Evolutionary conservation across 2,888 invertebrate genomes (phyloP), one percentile per base, ranked within the genome.

Genomic region (Caenorhabditis panamensis): DNA sequence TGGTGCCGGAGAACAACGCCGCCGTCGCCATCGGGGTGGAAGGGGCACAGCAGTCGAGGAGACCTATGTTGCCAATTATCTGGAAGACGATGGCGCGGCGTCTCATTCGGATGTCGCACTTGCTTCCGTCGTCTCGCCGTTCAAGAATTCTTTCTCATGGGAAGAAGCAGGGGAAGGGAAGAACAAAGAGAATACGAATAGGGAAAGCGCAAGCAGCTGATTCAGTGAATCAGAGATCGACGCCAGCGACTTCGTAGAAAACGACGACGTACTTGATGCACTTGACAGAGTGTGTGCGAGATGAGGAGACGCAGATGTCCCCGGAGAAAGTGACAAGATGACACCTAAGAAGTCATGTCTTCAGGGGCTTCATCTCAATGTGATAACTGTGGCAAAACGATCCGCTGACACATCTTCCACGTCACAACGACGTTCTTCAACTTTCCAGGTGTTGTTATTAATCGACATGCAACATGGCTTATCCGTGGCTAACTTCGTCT

Each of bases 151-250:
- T 37, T 36, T 11, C 24, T 49, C 31, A 41, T 37, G 28, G 41
- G 61, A 37, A 61, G 36, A 47, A 59, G 36, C n/a, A n/a, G n/a
- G n/a, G n/a, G n/a, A n/a, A n/a, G 24, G 18, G 41, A 26, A 58
- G 58, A 58, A 58, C 11, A 36, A 36, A 28, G 20, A 37, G 18
- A 36, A 37, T 11, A 37, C 18, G 18, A 58, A 58, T 26, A 20
- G 58, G 59, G 37, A 13, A 31, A 58, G 37, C 18, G 58, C 28
- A 69, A 62, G 44, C 71, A 72, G 62, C 72, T 72, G 72, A 72
- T 72, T 72, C 71, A 72, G 56, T 37, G 72, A 72, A 72, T 72
- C 72, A 63, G 62, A 72, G 63, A 72, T 63, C 72, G 53, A 59
- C 59, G 58, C 4, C 49, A 51, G 22, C 49, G 24, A 54, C 54